Evolutionary conservation across 1,140 invertebrate species (phyloP).

Genomic region (Heliconius himera): DNA sequence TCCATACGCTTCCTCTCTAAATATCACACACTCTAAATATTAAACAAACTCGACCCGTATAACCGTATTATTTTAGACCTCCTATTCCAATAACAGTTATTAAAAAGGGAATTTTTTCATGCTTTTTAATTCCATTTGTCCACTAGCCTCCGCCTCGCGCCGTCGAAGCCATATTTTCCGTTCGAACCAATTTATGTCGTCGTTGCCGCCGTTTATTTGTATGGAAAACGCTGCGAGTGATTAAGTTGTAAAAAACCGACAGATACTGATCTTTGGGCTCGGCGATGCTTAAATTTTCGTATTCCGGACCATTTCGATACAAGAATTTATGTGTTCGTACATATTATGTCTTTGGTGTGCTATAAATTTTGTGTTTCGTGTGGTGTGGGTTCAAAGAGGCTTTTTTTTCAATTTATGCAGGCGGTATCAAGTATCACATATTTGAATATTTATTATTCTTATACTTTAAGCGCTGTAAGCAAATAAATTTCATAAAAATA

Average conservation of each 20-base stretch:
- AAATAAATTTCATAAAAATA: too few relatives aligned
- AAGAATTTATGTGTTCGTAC: conserved; percentile 15
- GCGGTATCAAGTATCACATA: too few relatives aligned
- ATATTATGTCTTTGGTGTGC: background rate
- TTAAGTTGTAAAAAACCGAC: conserved; percentile 41
- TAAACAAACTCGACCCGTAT: background rate
- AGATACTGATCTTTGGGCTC: conserved; percentile 32
- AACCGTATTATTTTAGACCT: conserved; percentile 6
- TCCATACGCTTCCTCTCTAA: background rate
- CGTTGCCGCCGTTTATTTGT: conserved; percentile 52
- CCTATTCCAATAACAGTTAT: conserved; percentile 12
- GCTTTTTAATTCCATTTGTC: conserved; percentile 40
- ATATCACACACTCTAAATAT: background rate
- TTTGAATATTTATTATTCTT: too few relatives aligned
- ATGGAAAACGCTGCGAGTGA: conserved; percentile 37
- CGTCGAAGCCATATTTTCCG: conserved; percentile 52
- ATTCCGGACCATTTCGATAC: conserved; percentile 26
- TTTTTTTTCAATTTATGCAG: too few relatives aligned
- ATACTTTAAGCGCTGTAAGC: too few relatives aligned
- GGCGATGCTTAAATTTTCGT: conserved; percentile 23
- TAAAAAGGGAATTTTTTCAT: conserved; percentile 6
- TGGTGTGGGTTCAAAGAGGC: too few relatives aligned
- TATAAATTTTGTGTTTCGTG: too few relatives aligned
- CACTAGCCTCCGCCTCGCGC: conserved; percentile 33
- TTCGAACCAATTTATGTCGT: conserved; percentile 56